Conservation (phyloP, 2,113 vertebrate species). For the Phalacrocorax carbo region DNA sequence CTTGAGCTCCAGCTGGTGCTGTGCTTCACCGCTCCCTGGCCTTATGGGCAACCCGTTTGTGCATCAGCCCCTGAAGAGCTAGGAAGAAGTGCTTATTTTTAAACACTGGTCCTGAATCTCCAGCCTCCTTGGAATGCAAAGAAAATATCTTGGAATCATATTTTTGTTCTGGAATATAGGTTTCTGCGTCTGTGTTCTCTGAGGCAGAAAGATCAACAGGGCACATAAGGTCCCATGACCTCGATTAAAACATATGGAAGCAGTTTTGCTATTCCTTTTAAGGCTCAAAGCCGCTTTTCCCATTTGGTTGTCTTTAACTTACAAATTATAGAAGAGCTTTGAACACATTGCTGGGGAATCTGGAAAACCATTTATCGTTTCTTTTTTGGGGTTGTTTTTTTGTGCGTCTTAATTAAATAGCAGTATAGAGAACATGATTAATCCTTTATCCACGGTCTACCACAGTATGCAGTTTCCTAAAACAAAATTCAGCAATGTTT, state of each 20-base stretch:
- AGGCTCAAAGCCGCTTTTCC: not conserved
- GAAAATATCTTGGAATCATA: not conserved
- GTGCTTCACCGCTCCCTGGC: not conserved
- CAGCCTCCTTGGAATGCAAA: not conserved
- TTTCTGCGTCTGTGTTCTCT: not conserved
- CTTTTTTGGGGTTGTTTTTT: not conserved
- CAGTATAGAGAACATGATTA: not conserved
- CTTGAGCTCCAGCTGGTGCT: not conserved
- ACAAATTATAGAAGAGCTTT: not conserved
- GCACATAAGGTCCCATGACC: not conserved
- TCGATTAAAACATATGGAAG: not conserved
- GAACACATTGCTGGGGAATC: not conserved
- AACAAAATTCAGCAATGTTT: not conserved
- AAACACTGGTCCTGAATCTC: not conserved
- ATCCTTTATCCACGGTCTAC: not conserved
- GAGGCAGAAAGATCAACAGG: not conserved
- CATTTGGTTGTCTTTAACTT: not conserved
- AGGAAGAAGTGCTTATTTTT: not conserved
- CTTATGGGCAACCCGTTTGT: rapidly evolving
- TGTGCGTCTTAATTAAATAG: not conserved
- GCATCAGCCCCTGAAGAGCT: rapidly evolving
- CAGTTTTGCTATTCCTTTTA: not conserved
- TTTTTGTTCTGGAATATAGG: not conserved
- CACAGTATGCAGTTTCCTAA: not conserved
- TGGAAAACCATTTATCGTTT: not conserved